Base-by-base conservation (phyloP, 2,797 vertebrate species). In the Natrix natrix region DNA sequence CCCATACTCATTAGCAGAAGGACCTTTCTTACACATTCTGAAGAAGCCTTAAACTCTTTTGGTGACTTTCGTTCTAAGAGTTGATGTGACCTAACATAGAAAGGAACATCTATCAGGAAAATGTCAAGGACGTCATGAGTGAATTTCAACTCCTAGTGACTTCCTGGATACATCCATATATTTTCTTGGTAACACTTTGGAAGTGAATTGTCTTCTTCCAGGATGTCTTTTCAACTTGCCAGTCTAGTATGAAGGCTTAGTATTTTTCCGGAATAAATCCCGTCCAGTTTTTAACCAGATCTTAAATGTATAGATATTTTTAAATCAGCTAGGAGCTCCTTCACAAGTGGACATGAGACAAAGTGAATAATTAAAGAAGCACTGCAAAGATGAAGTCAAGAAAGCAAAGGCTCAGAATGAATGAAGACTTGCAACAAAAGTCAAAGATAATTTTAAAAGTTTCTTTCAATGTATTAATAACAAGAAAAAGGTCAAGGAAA, bases 41-140 rank as follows among this genome's bases (percentile, higher is more conserved):
- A 94, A 93, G 22, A 66, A 48, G 91, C 43, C 6, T 63, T 91
- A 88, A 10, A 8, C 74, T 14, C 60, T 93, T 93, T 52, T 52
- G n/a, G 78, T 6, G 37, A 13, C 61, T 89, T 22, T 24, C 24
- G 1, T 89, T 28, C 26, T 61, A 86, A 93, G 12, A 90, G 87
- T 61, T 13, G 32, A 32, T 74, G 69, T 37, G 32, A 32, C 69
- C 69, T 20, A 74, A 74, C 69, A 74, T 8, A 74, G 16, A 74
- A 74, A 74, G 32, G 69, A 37, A 14, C 16, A 37, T 37, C 32
- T 74, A 14, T n/a, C 14, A 74, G n/a, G 66, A 37, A 74, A 74
- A 74, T 74, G 16, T 37, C 66, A 74, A 74, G n/a, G 6, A 3
- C 37, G 17, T 16, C 2, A 8, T 74, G 16, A 74, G 32, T 8